Conservation (phyloP, 2,888 invertebrate genomes). For the Yponomeuta sedellus region DNA sequence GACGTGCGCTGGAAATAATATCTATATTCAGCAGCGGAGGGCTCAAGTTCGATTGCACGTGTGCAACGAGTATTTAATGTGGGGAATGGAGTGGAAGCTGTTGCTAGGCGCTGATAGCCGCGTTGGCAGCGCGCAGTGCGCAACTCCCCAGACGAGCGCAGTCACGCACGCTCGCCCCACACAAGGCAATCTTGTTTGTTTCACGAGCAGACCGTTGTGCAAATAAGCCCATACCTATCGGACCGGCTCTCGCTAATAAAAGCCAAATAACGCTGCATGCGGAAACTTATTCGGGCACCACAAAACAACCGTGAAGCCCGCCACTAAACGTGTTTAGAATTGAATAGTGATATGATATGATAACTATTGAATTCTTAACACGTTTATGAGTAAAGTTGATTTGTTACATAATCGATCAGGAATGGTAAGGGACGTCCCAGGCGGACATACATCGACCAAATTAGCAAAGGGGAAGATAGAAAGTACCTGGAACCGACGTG, state of each 20-base stretch:
- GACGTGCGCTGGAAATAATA: not conserved
- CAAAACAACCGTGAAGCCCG: constrained; percentile 1
- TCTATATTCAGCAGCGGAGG: not conserved
- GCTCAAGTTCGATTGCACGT: not conserved
- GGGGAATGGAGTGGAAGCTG: constrained; percentile 13
- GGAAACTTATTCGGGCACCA: constrained; percentile 22
- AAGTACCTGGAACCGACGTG: no score
- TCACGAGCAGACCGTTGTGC: constrained; percentile 24
- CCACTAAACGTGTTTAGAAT: constrained; percentile 10
- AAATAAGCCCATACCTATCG: constrained; percentile 30
- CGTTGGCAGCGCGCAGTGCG: constrained; percentile 72
- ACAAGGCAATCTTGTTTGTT: constrained; percentile 36
- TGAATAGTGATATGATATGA: not conserved
- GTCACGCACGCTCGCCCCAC: constrained; percentile 46
- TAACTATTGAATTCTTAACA: no score
- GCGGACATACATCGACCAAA: no score
- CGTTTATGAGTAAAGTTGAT: no score
- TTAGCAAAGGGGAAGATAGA: no score
- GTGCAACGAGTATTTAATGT: constrained; percentile 2
- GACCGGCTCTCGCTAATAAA: constrained; percentile 24
- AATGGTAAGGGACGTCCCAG: no score
- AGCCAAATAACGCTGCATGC: constrained; percentile 24
- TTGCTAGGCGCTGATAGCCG: constrained; percentile 40
- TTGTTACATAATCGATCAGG: no score
- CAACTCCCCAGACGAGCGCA: constrained; percentile 69